Conservation (phyloP, 2,113 vertebrate species). For the Astur gentilis region DNA sequence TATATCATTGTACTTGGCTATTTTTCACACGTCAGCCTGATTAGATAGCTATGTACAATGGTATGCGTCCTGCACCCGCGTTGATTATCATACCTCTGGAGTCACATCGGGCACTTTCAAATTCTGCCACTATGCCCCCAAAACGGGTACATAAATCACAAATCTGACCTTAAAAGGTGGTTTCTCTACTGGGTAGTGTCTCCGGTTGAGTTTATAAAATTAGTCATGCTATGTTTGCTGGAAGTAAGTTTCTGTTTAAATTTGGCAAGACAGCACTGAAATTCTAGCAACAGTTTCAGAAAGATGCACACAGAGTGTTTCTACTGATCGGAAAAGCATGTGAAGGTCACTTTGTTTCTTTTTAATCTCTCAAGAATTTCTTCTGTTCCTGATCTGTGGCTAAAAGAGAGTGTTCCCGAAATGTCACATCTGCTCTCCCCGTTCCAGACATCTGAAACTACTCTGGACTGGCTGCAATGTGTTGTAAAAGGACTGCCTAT, state of each 20-base stretch:
- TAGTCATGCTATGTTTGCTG: not conserved
- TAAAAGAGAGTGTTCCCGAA: not conserved
- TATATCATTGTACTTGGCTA: not conserved
- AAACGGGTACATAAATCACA: not conserved
- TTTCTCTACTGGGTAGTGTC: not conserved
- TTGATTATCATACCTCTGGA: not conserved
- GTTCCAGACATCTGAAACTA: not conserved
- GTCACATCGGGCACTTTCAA: not conserved
- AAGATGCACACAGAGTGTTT: not conserved
- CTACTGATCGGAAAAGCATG: not conserved
- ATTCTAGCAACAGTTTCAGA: not conserved
- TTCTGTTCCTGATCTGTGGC: not conserved
- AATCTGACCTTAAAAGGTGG: not conserved
- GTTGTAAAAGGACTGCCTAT: not conserved
- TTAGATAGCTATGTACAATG: not conserved
- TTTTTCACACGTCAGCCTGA: not conserved
- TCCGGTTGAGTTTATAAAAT: not conserved
- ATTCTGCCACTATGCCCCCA: not conserved
- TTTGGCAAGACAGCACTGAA: not conserved
- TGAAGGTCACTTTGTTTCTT: not conserved
- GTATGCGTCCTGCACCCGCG: fast-evolving
- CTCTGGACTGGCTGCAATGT: not conserved
- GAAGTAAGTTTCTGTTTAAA: not conserved
- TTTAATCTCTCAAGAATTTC: not conserved
- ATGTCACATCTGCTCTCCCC: not conserved